A percentile compares a stretch with the other conserved stretches of the same genome.
These are phyloP conservation scores for Syrmaticus mikado DNA, from an alignment of 2,113 vertebrate genomes.

Conservation along the genomic window DNA sequence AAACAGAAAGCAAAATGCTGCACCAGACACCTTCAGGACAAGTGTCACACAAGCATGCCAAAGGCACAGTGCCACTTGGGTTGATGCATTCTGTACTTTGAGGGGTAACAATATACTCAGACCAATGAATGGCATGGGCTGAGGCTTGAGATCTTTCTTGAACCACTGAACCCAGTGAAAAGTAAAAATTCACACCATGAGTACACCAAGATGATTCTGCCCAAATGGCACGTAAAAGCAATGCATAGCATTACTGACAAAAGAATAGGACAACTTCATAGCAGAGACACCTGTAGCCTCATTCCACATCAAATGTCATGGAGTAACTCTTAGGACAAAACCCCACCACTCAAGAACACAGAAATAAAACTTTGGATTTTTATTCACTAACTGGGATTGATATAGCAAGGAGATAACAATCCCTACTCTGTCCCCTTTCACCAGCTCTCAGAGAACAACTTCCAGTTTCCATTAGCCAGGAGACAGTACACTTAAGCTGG, in stretches of 20 bases:
- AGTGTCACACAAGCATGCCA: background rate
- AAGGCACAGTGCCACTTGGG: background rate
- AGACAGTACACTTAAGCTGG: background rate
- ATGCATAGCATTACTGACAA: background rate
- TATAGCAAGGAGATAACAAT: background rate
- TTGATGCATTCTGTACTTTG: fast-evolving
- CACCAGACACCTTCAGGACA: background rate
- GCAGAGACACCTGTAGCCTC: background rate
- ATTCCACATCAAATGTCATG: background rate
- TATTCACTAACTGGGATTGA: background rate
- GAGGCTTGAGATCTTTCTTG: background rate
- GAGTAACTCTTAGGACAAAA: background rate
- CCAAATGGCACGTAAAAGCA: background rate
- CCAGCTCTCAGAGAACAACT: background rate
- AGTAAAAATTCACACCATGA: background rate
- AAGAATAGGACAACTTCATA: background rate
- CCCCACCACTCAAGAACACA: background rate
- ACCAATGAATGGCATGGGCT: fast-evolving
- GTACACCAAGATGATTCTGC: background rate
- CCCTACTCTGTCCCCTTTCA: background rate
- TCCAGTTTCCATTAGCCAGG: background rate
- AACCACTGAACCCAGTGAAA: background rate
- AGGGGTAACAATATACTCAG: background rate
- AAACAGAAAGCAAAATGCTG: background rate
- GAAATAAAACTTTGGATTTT: background rate